Evolutionary conservation across 2,113 vertebrate genomes (phyloP), one percentile per base, ranked within the genome.

Genomic region (Clarias magur): DNA sequence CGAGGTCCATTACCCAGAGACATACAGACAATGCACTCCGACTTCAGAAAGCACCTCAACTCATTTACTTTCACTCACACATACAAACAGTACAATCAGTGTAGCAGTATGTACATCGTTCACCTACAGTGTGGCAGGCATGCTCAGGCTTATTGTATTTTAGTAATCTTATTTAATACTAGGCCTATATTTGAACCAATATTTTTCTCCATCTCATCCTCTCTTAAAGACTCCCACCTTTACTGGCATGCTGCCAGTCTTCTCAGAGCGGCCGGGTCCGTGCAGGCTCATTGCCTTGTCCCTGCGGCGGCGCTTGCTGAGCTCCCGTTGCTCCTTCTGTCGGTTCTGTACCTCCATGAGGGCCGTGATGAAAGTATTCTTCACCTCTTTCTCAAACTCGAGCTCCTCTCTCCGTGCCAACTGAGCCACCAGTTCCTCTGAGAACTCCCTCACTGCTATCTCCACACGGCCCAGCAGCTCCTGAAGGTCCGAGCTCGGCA

Each of bases 341-440:
- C 97, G 95, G 95, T 97, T 98, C 94, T 98, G 97, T 56, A 98
- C 97, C 90, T 98, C 97, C 53, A 98, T 96, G 70, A 98, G 95
- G 72, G 95, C 96, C 0, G 96, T 97, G 93, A 98, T 98, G 94
- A 98, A 98, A 9, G 96, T 97, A 92, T 98, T 98, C 93, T 98
- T 98, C 94, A 98, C 96, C 89, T 98, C 97, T 88, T 98, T 98
- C 94, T 98, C 97, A 56, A 98, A 98, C 90, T 98, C 97, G 91
- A 97, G 94, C 95, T 98, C 97, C 0, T 98, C 97, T 0, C 97
- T 93, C 42, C 95, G 95, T 30, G 97, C 97, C 93, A 98, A 93
- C 94, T 98, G 96, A 19, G 95, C 93, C 86, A 98, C 96, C 90
- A 98, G 95, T 89, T 98, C 97, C 93, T 97, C 97, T 0, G 97